These are phyloP conservation scores for Crocodylus rhombifer DNA, from an alignment of 2,797 vertebrate species.

Conservation along the genomic window DNA sequence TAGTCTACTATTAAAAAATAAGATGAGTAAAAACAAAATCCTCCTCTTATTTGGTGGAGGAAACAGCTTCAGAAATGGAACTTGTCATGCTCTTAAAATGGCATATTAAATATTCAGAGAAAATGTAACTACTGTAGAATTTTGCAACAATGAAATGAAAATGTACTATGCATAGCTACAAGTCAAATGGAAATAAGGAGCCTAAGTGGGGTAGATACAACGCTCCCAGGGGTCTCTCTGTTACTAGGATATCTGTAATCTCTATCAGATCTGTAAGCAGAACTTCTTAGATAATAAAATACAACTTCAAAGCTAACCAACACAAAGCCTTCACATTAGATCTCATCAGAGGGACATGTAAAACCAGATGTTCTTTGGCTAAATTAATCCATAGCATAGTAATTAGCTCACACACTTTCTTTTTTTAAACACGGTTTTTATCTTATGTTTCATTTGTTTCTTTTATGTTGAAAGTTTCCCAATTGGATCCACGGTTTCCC, in stretches of 20 bases:
- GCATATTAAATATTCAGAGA: background rate
- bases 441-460: background rate
- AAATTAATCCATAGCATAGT: constrained; percentile 19
- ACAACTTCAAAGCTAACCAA: constrained; percentile 30
- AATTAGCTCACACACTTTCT: background rate
- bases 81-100: background rate
- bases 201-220: background rate
- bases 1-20: background rate
- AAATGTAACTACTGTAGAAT: background rate
- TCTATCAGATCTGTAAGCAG: background rate
- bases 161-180: background rate
- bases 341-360: constrained; percentile 14
- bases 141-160: background rate
- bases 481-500: background rate
- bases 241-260: background rate
- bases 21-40: background rate
- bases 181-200: constrained; percentile 26
- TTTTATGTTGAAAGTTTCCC: background rate
- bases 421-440: background rate
- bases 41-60: background rate
- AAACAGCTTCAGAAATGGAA: background rate
- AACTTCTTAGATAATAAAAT: constrained; percentile 1
- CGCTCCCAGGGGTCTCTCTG: background rate
- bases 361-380: constrained; percentile 43
- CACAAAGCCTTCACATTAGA: background rate